Evolutionary conservation across 2,888 invertebrate species (phyloP), one percentile per base, ranked within the genome.

Genomic region (Thereva unica): DNA sequence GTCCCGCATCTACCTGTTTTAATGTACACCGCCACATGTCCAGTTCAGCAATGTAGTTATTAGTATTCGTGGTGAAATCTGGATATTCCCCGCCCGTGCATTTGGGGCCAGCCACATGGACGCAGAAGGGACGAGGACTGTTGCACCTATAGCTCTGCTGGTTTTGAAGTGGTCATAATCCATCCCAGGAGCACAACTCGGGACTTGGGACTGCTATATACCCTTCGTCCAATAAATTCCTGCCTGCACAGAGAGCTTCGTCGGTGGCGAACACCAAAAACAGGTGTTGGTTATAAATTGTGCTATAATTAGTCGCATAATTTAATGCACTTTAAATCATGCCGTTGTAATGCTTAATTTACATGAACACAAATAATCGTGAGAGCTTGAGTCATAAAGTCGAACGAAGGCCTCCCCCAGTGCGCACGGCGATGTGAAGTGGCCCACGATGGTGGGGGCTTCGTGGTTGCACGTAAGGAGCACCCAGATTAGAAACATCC

Each of bases 281-380:
- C 68, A 68, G 68, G 68, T 68, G 68, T 68, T 68, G 68, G 66
- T 66, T 66, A 66, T 68, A 68, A 68, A 68, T 66, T 57, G 56
- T 40, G 35, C 56, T 50, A 65, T 68, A 68, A 68, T 68, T 68
- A 64, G 68, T 56, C 63, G 53, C 64, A 66, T 68, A 68, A 68
- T 68, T 66, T 68, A 68, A 66, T 68, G 68, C 59, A 66, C 66
- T 66, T 66, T 68, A 68, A 68, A 68, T 66, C 68, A 64, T 64
- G 50, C 55, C 45, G 56, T 52, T 61, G 68, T 40, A 66, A 50
- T 66, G 49, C 50, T 66, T 57, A 66, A 57, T 66, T 66, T 66
- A 66, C 66, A 66, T 57, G 54, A 64, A 64, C 50, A 50, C 50
- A 40, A 40, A 40, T 10, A 38, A 23, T 23, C 1, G 7, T n/a